Base-by-base conservation (phyloP, 2,797 vertebrate genomes). In the Bryconaethiops microstoma region DNA sequence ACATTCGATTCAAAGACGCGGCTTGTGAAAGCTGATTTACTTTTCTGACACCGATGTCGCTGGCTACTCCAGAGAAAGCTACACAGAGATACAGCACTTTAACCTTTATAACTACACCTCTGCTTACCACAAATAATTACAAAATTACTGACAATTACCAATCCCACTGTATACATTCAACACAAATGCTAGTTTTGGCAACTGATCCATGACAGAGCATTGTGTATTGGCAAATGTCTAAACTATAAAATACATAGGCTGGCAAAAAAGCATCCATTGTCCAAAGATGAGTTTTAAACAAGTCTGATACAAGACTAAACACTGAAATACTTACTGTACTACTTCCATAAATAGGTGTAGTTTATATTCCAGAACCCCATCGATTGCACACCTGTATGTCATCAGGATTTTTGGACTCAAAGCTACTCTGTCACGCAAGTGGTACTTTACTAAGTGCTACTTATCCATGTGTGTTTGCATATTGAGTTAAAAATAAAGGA, bases 161-260 rank as follows among this genome's bases (percentile, higher is more conserved):
- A 78, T 84, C 35, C 78, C 79, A 71, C 86, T 82, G 84, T 71
- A 86, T 93, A 82, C 85, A 87, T 86, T 89, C 85, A 76, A 76
- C 89, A 91, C 85, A 91, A 91, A 93, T 89, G 87, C 82, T 84
- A 52, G 50, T 84, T 92, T 93, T 95, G 94, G 93, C 93, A 94
- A 93, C 85, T 91, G 13, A 87, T 82, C 80, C 2, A 74, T 48
- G 10, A 82, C 21, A 29, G 54, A 76, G 59, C 48, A 25, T 48
- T 65, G 52, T 55, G 25, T 50, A 74, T 55, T 78, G 67, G 76
- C 76, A 59, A 10, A 62, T 54, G 1, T 52, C 6, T 73, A 74
- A 74, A 65, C 60, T 77, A 77, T 55, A n/a, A 72, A 57, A 21
- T 8, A 48, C 12, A 48, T 60, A 42, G 59, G 54, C 52, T 73